A percentile compares a stretch with the other conserved stretches of the same genome.
phyloP scores from a whole-genome alignment of 2,113 vertebrate genomes.

The Hyaena hyaena region DNA sequence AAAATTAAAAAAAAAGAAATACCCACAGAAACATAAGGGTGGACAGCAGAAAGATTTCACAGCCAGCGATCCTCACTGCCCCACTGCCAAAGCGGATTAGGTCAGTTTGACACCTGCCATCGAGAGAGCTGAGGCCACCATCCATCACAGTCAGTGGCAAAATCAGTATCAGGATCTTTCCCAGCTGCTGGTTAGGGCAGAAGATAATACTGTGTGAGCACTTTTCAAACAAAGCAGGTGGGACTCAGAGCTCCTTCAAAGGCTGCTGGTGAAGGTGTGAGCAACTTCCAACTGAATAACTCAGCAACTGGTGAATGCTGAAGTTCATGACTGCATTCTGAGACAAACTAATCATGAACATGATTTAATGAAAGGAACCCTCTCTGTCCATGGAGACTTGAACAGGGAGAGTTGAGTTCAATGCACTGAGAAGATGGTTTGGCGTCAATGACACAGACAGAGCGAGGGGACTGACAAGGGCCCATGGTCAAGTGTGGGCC shows the following conservation, averaged over 20 bases:
- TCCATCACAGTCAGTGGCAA: not conserved
- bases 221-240: not conserved
- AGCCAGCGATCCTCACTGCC: not conserved
- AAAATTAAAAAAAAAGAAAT: too few relatives aligned
- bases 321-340: conserved; percentile 35
- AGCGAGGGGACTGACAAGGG: not conserved
- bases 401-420: not conserved
- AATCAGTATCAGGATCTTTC: not conserved
- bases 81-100: not conserved
- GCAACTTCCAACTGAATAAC: conserved; percentile 38
- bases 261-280: not conserved
- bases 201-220: not conserved
- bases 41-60: not conserved
- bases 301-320: not conserved
- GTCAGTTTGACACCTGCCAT: conserved; percentile 48
- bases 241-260: not conserved
- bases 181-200: not conserved
- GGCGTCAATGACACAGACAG: not conserved
- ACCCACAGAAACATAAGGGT: not conserved
- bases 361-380: not conserved
- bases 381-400: not conserved
- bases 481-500: too few relatives aligned
- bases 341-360: not conserved
- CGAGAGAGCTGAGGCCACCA: not conserved
- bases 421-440: not conserved